phyloP scores from a whole-genome alignment of 1,140 invertebrate species.

The Drosophila sechellia region DNA sequence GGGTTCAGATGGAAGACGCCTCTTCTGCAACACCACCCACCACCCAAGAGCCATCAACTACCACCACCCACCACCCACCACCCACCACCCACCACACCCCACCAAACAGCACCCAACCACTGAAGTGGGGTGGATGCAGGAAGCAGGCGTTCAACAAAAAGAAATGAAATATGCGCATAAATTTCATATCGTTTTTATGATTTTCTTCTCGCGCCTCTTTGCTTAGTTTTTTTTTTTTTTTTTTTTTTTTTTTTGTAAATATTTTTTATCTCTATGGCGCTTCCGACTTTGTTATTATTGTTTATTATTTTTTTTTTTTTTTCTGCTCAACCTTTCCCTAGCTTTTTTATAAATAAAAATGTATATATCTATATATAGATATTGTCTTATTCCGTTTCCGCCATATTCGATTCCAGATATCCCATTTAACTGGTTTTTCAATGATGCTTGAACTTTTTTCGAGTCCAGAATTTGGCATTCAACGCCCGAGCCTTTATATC shows the following conservation, averaged over 20 bases:
- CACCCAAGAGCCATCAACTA: neutral
- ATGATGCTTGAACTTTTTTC: conserved; percentile 47
- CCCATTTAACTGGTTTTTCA: conserved; percentile 71
- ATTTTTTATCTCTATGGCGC: conserved; percentile 27
- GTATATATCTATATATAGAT: too few relatives aligned
- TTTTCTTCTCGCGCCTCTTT: conserved; percentile 62
- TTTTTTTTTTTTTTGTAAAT: conserved; percentile 11
- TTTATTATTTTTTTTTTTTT: conserved; percentile 7
- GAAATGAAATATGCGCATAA: conserved; percentile 81
- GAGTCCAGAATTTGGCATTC: conserved; percentile 8
- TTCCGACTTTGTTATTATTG: conserved; percentile 29
- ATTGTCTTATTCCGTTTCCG: conserved; percentile 22
- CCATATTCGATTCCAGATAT: conserved; percentile 46
- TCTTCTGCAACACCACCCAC: neutral
- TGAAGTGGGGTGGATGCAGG: conserved; percentile 30
- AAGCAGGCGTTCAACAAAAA: conserved; percentile 55
- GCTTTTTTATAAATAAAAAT: conserved; percentile 4
- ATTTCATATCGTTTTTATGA: conserved; percentile 81
- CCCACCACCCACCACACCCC: neutral
- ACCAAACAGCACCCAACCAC: neutral
- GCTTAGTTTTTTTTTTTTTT: conserved; percentile 34
- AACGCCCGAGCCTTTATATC: conserved; percentile 2
- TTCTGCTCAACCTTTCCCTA: conserved; percentile 16
- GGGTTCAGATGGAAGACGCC: conserved; percentile 25
- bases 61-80: neutral